A percentile compares a stretch with the other conserved stretches of the same genome.
These are phyloP conservation scores for Coleophora flavipennella DNA, from an alignment of 2,888 invertebrate species.

Conservation along the genomic window DNA sequence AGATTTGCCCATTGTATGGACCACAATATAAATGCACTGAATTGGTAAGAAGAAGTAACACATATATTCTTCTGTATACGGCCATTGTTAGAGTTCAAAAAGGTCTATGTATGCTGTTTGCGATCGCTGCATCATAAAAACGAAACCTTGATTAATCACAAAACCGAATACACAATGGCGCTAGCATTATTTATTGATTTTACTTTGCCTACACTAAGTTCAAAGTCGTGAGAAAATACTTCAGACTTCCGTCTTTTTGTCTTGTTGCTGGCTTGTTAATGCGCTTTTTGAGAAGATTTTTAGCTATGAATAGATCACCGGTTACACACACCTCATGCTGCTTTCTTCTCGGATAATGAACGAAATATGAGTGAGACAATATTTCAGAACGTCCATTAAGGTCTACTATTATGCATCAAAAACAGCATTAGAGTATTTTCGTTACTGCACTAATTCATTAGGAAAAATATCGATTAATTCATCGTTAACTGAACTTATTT, in stretches of 20 bases:
- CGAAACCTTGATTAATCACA: constrained; percentile 30
- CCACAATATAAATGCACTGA: constrained; percentile 83
- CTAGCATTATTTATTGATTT: constrained; percentile 63
- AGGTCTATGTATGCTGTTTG: constrained; percentile 39
- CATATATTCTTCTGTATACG: constrained; percentile 38
- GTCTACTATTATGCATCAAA: no score
- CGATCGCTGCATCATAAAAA: constrained; percentile 52
- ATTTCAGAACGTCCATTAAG: no score
- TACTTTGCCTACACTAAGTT: constrained; percentile 11
- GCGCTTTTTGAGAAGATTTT: no score
- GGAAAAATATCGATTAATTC: no score
- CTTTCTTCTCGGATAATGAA: no score
- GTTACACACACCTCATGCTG: no score
- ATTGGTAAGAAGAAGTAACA: constrained; percentile 51
- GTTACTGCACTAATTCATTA: no score
- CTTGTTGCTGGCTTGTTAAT: no score
- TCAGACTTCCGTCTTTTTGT: background rate
- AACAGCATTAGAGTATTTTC: no score
- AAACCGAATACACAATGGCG: constrained; percentile 55
- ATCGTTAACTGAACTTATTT: no score
- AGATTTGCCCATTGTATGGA: constrained; percentile 88
- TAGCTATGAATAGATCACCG: no score
- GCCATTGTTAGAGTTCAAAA: constrained; percentile 43
- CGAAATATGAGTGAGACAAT: no score
- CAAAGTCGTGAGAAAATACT: background rate